These are phyloP conservation scores for Antennarius maculatus DNA, from an alignment of 2,797 vertebrate genomes.

Conservation along the genomic window DNA sequence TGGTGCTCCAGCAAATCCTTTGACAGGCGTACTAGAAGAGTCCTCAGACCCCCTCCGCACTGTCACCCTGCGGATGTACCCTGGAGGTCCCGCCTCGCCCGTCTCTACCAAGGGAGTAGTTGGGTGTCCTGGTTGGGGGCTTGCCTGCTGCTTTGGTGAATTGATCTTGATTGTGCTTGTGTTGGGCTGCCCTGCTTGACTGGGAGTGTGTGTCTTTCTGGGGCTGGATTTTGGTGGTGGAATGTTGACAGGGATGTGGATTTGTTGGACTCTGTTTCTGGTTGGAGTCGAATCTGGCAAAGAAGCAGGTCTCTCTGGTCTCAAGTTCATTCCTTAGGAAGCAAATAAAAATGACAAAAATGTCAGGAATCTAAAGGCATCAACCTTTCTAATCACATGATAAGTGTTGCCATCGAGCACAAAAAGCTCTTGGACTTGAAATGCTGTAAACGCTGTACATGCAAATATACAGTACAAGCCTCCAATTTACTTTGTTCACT, in stretches of 20 bases:
- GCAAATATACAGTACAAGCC: background rate
- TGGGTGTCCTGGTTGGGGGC: constrained; percentile 56
- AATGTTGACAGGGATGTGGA: constrained; percentile 78
- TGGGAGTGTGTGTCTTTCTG: constrained; percentile 47
- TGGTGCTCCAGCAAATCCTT: constrained; percentile 91
- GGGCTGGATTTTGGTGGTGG: constrained; percentile 53
- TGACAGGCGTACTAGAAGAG: constrained; percentile 55
- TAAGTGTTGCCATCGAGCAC: background rate
- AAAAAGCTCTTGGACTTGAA: constrained; percentile 2
- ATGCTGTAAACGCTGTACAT: background rate
- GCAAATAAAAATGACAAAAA: constrained; percentile 24
- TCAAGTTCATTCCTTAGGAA: constrained; percentile 60
- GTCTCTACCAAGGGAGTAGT: constrained; percentile 78
- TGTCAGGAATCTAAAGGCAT: constrained; percentile 9
- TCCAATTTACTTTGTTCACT: constrained; percentile 20
- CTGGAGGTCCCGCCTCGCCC: constrained; percentile 93
- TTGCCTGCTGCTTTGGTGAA: constrained; percentile 50
- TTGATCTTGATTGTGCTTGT: constrained; percentile 51
- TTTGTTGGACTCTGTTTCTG: constrained; percentile 68
- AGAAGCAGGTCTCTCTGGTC: constrained; percentile 59
- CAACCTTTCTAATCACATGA: background rate
- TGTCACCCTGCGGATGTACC: constrained; percentile 76
- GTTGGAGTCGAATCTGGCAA: constrained; percentile 56
- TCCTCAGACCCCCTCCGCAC: constrained; percentile 72
- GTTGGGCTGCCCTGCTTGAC: constrained; percentile 59